These are phyloP conservation scores for Mesocentrotus franciscanus DNA, from an alignment of 53 echinoderm and acorn worm genomes.

Conservation along the genomic window DNA sequence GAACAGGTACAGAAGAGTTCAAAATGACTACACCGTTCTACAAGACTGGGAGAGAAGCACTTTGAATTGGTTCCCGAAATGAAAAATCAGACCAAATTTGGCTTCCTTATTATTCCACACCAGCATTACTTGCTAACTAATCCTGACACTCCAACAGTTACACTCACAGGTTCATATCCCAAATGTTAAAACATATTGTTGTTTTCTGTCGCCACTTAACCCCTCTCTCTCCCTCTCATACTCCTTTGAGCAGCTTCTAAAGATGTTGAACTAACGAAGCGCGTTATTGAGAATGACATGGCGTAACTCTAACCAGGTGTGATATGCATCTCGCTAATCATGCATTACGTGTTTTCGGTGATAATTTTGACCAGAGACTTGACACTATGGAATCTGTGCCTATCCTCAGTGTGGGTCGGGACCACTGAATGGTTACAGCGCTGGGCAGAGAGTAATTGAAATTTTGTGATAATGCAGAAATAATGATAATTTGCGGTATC, in stretches of 20 bases:
- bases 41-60: neutral
- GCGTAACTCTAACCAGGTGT: slow-evolving; percentile 47
- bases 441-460: slow-evolving; percentile 18
- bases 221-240: neutral
- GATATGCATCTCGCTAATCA: slow-evolving; percentile 48
- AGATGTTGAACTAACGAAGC: slow-evolving; percentile 55
- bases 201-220: slow-evolving; percentile 34
- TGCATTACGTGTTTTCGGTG: slow-evolving; percentile 43
- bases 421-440: neutral
- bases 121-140: neutral
- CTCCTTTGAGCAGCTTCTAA: neutral
- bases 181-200: slow-evolving; percentile 13
- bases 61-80: neutral
- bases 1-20: neutral
- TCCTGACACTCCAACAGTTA: neutral
- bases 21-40: neutral
- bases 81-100: neutral
- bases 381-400: slow-evolving; percentile 9
- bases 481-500: neutral
- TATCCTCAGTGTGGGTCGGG: neutral
- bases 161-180: neutral
- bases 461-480: slow-evolving; percentile 8
- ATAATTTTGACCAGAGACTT: slow-evolving; percentile 7
- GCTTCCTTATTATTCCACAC: neutral
- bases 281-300: slow-evolving; percentile 46